Evolutionary conservation across 2,113 vertebrate species (phyloP), one percentile per base, ranked within the genome.

Genomic region (Cercopithecus mona): DNA sequence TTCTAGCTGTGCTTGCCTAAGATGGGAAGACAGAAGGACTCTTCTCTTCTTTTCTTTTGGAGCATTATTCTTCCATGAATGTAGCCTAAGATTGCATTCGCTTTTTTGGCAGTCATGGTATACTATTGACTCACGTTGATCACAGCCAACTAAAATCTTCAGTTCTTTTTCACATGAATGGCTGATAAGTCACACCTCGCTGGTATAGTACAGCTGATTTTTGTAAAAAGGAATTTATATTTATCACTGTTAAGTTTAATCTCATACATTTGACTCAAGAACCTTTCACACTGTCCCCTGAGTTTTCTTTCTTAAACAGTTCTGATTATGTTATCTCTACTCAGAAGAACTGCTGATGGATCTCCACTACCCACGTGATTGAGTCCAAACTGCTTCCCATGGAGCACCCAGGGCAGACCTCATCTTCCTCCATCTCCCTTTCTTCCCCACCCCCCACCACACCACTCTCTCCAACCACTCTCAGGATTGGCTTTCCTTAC

Each of bases 151-250:
- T 73, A 85, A 97, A 97, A 78, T 88, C 25, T 64, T 59, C 43
- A 79, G 92, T 82, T 91, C 79, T 75, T 96, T 90, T 93, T 76
- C 84, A 96, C 84, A 88, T 40, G 57, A 90, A 85, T 1, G 3
- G 66, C 64, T 93, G 83, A 50, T 90, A 96, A 96, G 80, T 92
- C 64, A 96, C 57, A 97, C 94, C 70, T 97, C 72, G 80, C 52
- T 66, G 50, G 45, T 76, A 45, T 22, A 59, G 30, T 35, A 78
- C 14, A 87, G 43, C 40, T 84, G 59, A 86, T 66, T 82, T 97
- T 76, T 92, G 57, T 81, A 81, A 89, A 87, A 66, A 96, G 61
- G 23, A 94, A 93, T 93, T 95, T 40, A 57, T 68, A 55, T 61
- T 86, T 90, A 93, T 75, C 61, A 20, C 52, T 87, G 22, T 64